phyloP scores from a whole-genome alignment of 2,797 vertebrate species.

The Peromyscus attwateri region DNA sequence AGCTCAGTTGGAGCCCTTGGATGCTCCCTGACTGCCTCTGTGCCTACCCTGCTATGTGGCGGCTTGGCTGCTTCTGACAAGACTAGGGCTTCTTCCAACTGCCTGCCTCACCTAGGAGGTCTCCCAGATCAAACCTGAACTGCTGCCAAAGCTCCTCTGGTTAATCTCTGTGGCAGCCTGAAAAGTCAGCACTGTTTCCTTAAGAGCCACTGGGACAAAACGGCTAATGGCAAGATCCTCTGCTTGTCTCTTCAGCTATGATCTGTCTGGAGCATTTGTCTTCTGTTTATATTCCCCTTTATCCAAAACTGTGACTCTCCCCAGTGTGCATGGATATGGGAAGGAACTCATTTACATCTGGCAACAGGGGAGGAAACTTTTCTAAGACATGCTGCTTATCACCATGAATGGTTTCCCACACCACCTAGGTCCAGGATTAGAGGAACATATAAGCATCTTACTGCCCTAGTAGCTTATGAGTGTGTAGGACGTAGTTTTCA shows the following conservation, averaged over 20 bases:
- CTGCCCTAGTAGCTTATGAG: neutral
- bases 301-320: neutral
- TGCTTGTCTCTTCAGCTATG: neutral
- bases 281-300: neutral
- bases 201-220: neutral
- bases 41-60: neutral
- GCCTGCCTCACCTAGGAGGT: neutral
- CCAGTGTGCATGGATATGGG: neutral
- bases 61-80: neutral
- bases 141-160: neutral
- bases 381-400: neutral
- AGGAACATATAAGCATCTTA: neutral
- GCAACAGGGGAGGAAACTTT: too few relatives aligned
- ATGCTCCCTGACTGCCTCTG: neutral
- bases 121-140: neutral
- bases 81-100: neutral
- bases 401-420: neutral
- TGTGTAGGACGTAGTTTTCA: neutral
- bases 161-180: neutral
- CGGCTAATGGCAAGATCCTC: neutral
- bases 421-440: neutral
- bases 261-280: neutral
- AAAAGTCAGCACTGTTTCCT: neutral
- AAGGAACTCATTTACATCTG: neutral
- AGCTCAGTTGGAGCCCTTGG: neutral